Percentiles rank a stretch among this genome's conserved stretches.
Conservation (phyloP, 2,888 invertebrate genomes). For the Eudemis profundana region DNA sequence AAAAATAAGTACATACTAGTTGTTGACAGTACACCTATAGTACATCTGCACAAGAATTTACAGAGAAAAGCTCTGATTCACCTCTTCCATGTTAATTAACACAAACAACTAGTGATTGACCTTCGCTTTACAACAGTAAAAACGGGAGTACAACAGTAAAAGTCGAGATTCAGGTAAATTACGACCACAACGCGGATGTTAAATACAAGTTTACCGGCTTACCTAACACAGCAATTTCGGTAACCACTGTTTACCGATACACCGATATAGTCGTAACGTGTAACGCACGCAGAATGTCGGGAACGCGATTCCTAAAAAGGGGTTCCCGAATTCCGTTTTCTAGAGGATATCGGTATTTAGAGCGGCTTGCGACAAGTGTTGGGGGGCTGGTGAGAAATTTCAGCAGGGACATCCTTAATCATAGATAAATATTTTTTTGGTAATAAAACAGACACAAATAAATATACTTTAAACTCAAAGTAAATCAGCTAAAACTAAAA, state of each 20-base stretch:
- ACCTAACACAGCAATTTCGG: slow-evolving; percentile 25
- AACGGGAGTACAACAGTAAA: slow-evolving; percentile 75
- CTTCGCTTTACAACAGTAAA: slow-evolving; percentile 75
- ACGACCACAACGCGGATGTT: slow-evolving; percentile 60
- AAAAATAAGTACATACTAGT: background rate
- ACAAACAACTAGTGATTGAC: slow-evolving; percentile 66
- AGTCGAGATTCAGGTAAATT: slow-evolving; percentile 72
- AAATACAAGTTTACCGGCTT: slow-evolving; percentile 60
- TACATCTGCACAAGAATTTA: slow-evolving; percentile 3
- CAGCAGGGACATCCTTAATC: background rate
- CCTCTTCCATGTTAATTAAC: slow-evolving; percentile 37
- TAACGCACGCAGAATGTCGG: slow-evolving; percentile 5
- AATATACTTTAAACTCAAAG: no score
- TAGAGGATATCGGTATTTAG: slow-evolving; percentile 19
- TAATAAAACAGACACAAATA: no score
- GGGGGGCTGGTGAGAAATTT: background rate
- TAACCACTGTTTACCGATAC: slow-evolving; percentile 24
- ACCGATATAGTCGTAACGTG: slow-evolving; percentile 28
- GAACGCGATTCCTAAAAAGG: slow-evolving; percentile 15
- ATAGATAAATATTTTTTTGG: no score
- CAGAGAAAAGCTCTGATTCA: slow-evolving; percentile 35
- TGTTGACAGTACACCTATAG: background rate
- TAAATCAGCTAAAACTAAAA: no score
- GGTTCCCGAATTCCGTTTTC: slow-evolving; percentile 14
- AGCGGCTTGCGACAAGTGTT: slow-evolving; percentile 9